Conservation (phyloP, 2,888 invertebrate species). For the Physocephala rufipes region DNA sequence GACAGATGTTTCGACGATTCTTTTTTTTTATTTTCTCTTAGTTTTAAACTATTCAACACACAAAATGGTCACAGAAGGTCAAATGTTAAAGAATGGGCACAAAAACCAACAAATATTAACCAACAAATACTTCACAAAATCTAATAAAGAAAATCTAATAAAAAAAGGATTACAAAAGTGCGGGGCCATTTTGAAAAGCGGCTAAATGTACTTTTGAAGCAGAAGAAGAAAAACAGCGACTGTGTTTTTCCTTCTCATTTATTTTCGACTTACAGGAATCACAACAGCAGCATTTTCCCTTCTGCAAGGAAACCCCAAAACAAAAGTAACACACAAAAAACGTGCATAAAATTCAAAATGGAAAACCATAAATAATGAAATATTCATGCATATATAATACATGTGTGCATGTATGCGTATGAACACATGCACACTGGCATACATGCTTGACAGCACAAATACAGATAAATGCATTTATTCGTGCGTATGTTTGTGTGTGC, state of each 20-base stretch:
- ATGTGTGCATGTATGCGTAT: not conserved
- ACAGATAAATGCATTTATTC: not conserved
- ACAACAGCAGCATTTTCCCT: no score
- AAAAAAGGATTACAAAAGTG: no score
- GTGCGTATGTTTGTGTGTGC: not conserved
- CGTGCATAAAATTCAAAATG: not conserved
- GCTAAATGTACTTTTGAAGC: not conserved
- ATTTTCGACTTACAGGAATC: no score
- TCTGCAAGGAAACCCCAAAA: no score
- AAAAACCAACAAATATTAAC: not conserved
- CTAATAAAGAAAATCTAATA: not conserved
- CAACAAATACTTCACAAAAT: not conserved
- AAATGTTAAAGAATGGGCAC: no score
- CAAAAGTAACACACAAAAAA: not conserved
- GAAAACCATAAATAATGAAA: constrained; percentile 8
- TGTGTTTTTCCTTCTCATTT: not conserved
- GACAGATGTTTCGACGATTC: no score
- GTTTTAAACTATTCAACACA: no score
- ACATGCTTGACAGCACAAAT: not conserved
- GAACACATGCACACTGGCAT: not conserved
- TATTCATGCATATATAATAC: not conserved
- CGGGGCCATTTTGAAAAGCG: not conserved
- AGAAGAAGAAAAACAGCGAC: not conserved
- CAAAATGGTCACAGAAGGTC: no score
- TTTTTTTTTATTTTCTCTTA: no score